phyloP scores from a whole-genome alignment of 2,797 vertebrate genomes.

The Petrocephalus sullivani region DNA sequence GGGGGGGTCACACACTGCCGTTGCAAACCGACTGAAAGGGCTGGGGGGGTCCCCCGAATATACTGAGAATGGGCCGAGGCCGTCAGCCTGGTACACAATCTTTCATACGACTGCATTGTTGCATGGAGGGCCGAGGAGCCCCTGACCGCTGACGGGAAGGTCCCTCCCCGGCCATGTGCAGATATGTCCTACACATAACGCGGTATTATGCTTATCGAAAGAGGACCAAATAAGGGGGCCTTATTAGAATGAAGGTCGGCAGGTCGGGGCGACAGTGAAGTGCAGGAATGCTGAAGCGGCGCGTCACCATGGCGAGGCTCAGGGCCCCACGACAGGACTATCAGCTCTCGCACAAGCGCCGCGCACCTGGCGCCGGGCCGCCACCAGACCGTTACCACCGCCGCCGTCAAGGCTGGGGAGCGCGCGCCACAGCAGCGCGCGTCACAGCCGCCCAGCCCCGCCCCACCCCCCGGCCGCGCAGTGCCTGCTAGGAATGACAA shows the following conservation, averaged over 20 bases:
- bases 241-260: background rate
- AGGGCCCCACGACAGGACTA: background rate
- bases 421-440: background rate
- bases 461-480: too few relatives aligned
- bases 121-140: background rate
- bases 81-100: background rate
- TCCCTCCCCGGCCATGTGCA: background rate
- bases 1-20: constrained; percentile 6
- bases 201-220: background rate
- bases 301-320: background rate
- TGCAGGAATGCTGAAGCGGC: background rate
- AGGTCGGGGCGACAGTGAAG: background rate
- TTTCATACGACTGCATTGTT: background rate
- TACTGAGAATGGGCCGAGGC: background rate
- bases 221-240: background rate
- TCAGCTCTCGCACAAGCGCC: background rate
- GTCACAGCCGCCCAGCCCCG: background rate
- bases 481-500: background rate
- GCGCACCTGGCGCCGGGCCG: background rate
- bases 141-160: background rate
- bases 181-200: background rate
- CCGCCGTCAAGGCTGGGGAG: background rate
- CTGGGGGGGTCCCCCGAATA: background rate
- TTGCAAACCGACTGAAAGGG: background rate
- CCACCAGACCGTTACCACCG: background rate